Evolutionary conservation across 2,797 vertebrate species (phyloP), one percentile per base, ranked within the genome.

Genomic region (Gobionotothen gibberifrons): DNA sequence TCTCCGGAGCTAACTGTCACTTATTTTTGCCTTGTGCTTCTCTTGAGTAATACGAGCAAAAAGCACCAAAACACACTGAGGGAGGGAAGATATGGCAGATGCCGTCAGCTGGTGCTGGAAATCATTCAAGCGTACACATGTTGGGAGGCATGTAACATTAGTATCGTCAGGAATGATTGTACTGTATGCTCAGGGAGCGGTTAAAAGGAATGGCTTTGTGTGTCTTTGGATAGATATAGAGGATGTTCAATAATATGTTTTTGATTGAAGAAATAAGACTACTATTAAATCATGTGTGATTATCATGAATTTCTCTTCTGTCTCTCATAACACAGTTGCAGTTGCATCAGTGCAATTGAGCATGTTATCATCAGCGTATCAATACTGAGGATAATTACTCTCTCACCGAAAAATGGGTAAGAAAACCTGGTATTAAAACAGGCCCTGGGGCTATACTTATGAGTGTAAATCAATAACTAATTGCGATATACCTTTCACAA

Each of bases 1-100:
- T 87, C 84, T 93, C 78, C 58, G 17, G 81, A 84, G 89, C 82
- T 83, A 86, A 87, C 85, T 89, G 91, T 91, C 90, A 90, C 87
- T 86, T 84, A 57, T 83, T 88, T 80, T 78, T 68, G 48, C 73
- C 57, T 7, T 29, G 21, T 65, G 76, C 73, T 82, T 85, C 74
- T 82, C 65, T 56, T 67, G 81, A 85, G 79, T 49, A 71, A 77
- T 72, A 49, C 22, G 55, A 84, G 71, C 1, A 1, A 67, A 73
- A 74, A 72, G 57, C 67, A 63, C 71, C 49, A 55, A 76, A 87
- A 85, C 66, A 47, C 54, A 75, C 58, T 58, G 19, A 2, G 68
- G 60, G 53, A 66, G 66, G 49, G 65, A 61, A 87, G 78, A 82
- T 69, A 62, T 51, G 79, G 69, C 83, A 61, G 10, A 53, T 81